Evolutionary conservation across 64 coral and sea anemone species (phyloP).

Genomic region (Pocillopora verrucosa): DNA sequence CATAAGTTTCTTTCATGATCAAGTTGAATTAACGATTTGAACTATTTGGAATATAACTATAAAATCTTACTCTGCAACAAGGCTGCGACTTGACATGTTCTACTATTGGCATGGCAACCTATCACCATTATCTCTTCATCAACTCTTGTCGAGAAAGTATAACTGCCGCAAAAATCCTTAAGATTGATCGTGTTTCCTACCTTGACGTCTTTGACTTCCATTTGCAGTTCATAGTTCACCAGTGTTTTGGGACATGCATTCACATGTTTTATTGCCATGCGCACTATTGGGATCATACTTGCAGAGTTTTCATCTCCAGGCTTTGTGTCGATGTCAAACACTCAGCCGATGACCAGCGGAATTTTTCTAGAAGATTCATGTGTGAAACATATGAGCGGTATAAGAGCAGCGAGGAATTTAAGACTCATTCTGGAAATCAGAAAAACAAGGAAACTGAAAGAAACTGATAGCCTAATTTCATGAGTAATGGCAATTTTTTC

Average conservation of each 20-base stretch:
- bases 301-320: slow-evolving; percentile 51
- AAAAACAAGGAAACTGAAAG: not conserved
- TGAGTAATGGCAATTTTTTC: too few species aligned
- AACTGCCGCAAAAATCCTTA: too few species aligned
- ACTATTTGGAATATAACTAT: too few species aligned
- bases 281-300: slow-evolving; percentile 70
- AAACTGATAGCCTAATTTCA: too few species aligned
- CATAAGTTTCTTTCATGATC: too few species aligned
- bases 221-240: slow-evolving; percentile 51
- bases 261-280: slow-evolving; percentile 64
- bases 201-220: slow-evolving; percentile 79
- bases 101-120: too few species aligned
- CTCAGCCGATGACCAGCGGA: slow-evolving; percentile 57
- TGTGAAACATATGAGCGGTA: not conserved
- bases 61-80: too few species aligned
- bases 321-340: slow-evolving; percentile 71
- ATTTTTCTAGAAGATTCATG: slow-evolving; percentile 18
- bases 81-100: too few species aligned
- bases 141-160: too few species aligned
- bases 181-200: slow-evolving; percentile 1
- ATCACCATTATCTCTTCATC: too few species aligned
- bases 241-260: slow-evolving; percentile 62
- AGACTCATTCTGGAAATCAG: not conserved
- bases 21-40: too few species aligned
- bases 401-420: not conserved